Evolutionary conservation across 1,140 invertebrate genomes (phyloP).

Genomic region (Monomorium pharaonis): DNA sequence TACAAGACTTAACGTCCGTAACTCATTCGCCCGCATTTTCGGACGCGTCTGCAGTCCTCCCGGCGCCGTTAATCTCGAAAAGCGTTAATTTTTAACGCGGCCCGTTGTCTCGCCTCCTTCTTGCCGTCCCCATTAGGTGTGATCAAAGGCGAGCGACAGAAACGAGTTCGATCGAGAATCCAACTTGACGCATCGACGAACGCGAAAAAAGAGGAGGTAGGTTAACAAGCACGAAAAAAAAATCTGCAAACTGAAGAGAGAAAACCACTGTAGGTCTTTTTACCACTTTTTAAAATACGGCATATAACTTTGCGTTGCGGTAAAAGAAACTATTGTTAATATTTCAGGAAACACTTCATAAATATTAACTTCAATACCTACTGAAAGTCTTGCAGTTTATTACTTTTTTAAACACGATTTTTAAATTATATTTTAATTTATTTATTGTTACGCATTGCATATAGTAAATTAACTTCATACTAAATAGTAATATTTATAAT

Average conservation of each 20-base stretch:
- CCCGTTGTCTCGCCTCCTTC: background rate
- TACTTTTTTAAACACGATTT: background rate
- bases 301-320: background rate
- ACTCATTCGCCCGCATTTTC: conserved; percentile 53
- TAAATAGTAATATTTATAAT: background rate
- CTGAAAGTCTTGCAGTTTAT: background rate
- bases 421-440: background rate
- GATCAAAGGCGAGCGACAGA: conserved; percentile 15
- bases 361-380: background rate
- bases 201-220: background rate
- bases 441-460: background rate
- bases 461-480: background rate
- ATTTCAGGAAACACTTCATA: background rate
- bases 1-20: conserved; percentile 66
- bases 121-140: background rate
- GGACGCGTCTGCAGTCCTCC: conserved; percentile 5
- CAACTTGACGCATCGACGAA: background rate
- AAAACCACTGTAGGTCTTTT: background rate
- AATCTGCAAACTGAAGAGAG: background rate
- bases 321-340: background rate
- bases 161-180: background rate
- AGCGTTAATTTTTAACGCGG: conserved; percentile 55
- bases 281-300: background rate
- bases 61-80: conserved; percentile 37
- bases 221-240: background rate